Conservation (phyloP, 2,888 invertebrate species). For the Calliopum simillimum region DNA sequence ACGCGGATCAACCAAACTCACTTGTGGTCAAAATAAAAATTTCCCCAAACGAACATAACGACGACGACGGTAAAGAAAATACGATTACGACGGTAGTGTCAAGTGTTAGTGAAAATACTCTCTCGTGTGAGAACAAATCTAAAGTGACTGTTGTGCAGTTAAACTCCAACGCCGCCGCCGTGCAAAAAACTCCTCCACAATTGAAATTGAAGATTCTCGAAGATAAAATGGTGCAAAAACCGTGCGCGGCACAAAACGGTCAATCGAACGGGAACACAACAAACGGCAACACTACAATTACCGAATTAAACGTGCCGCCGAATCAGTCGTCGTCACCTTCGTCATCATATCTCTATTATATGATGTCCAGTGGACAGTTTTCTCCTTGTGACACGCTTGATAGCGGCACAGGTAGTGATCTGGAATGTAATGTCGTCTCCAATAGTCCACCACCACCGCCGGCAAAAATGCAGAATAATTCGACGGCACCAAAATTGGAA, state of each 20-base stretch:
- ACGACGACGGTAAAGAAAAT: not conserved
- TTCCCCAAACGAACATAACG: slow-evolving; percentile 49
- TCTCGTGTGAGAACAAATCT: slow-evolving; percentile 40
- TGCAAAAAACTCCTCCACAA: slow-evolving; percentile 16
- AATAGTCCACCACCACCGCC: slow-evolving; percentile 6
- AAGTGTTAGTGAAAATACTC: slow-evolving; percentile 51
- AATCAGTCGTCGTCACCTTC: slow-evolving; percentile 52
- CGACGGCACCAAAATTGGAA: slow-evolving; percentile 63
- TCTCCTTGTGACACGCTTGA: slow-evolving; percentile 85
- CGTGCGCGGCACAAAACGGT: slow-evolving; percentile 28
- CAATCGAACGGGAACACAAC: not conserved
- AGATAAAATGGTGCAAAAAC: slow-evolving; percentile 49
- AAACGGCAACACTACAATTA: slow-evolving; percentile 48
- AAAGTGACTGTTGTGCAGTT: slow-evolving; percentile 46
- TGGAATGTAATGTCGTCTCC: slow-evolving; percentile 68
- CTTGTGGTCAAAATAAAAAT: slow-evolving; percentile 66
- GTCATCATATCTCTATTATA: slow-evolving; percentile 62
- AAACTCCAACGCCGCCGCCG: slow-evolving; percentile 22
- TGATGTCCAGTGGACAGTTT: slow-evolving; percentile 84
- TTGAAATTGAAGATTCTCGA: slow-evolving; percentile 22
- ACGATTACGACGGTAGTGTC: slow-evolving; percentile 25
- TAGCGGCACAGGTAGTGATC: slow-evolving; percentile 87
- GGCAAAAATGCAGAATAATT: not conserved
- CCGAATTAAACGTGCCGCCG: slow-evolving; percentile 58
- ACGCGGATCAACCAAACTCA: slow-evolving; percentile 50